phyloP scores from a whole-genome alignment of 2,113 vertebrate genomes.

The Mirza zaza region DNA sequence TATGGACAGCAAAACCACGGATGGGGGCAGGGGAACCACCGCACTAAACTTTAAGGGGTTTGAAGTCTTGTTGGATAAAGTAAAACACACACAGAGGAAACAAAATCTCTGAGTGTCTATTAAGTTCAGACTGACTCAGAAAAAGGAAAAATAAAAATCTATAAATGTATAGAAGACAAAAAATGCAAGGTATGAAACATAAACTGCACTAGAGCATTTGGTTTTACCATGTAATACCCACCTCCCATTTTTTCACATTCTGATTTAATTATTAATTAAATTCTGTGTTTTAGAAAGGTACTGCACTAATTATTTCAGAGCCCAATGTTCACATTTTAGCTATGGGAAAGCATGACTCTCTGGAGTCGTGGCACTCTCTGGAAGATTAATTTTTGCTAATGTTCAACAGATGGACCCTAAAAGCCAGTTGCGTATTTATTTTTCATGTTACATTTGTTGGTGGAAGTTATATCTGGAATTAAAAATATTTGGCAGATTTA shows the following conservation, averaged over 20 bases:
- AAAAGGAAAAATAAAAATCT: not conserved
- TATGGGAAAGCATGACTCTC: not conserved
- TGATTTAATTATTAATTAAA: conserved; percentile 28
- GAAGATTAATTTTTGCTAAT: conserved; percentile 10
- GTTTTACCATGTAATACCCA: not conserved
- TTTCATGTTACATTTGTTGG: conserved; percentile 41
- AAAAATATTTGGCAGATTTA: conserved; percentile 35
- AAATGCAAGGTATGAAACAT: not conserved
- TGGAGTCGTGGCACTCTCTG: not conserved
- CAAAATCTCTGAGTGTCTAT: not conserved
- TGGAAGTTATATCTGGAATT: conserved; percentile 27
- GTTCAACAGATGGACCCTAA: not conserved
- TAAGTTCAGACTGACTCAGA: too few species aligned
- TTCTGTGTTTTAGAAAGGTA: not conserved
- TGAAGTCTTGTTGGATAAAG: not conserved
- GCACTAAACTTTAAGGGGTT: not conserved
- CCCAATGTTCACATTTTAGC: not conserved
- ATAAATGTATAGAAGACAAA: not conserved
- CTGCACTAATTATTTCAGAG: not conserved
- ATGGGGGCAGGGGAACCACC: not conserved
- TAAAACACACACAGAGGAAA: not conserved
- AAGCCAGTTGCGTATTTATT: conserved; percentile 15
- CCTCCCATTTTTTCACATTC: not conserved
- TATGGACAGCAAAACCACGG: not conserved
- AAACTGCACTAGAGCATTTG: not conserved